Evolutionary conservation across 2,888 invertebrate genomes (phyloP).

Genomic region (Incurvaria masculella): DNA sequence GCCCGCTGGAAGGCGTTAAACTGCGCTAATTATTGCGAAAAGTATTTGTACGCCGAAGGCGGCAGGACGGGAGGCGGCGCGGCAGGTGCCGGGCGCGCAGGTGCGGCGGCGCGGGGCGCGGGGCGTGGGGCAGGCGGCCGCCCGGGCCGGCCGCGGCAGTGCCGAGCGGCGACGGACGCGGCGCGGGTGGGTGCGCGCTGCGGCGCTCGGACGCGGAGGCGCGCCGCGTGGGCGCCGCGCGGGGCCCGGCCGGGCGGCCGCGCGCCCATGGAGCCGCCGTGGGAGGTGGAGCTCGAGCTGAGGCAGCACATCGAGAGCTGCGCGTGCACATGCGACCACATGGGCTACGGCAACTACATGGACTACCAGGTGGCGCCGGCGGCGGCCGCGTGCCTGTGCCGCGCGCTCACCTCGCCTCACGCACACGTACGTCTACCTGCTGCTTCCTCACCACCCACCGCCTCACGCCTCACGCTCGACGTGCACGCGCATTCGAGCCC

Average conservation of each 20-base stretch:
- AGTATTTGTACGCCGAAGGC: not conserved
- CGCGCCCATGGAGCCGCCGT: conserved; percentile 52
- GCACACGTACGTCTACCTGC: conserved; percentile 43
- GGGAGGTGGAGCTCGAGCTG: conserved; percentile 79
- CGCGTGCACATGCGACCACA: conserved; percentile 89
- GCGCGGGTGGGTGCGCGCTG: conserved; percentile 34
- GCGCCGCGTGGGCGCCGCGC: conserved; percentile 18
- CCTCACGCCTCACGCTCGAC: conserved; percentile 8
- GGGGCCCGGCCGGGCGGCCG: conserved; percentile 18
- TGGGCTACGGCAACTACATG: conserved; percentile 91
- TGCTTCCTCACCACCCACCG: conserved; percentile 7
- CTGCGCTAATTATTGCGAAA: not conserved
- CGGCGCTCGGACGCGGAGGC: conserved; percentile 13
- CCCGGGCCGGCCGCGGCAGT: conserved; percentile 6
- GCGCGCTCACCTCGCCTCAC: conserved; percentile 52
- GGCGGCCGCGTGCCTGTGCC: conserved; percentile 49
- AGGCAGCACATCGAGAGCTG: conserved; percentile 86
- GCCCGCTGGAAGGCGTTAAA: conserved; percentile 1
- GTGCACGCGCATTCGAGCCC: too few relatives aligned
- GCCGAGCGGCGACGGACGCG: conserved; percentile 30
- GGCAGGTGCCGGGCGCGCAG: conserved; percentile 23
- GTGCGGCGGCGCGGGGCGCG: conserved; percentile 28
- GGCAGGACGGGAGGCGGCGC: conserved; percentile 26
- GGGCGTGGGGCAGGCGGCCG: conserved; percentile 24
- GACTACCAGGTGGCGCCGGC: conserved; percentile 75